These are phyloP conservation scores for Daktulosphaira vitifoliae DNA, from an alignment of 1,140 invertebrate species.

Conservation along the genomic window DNA sequence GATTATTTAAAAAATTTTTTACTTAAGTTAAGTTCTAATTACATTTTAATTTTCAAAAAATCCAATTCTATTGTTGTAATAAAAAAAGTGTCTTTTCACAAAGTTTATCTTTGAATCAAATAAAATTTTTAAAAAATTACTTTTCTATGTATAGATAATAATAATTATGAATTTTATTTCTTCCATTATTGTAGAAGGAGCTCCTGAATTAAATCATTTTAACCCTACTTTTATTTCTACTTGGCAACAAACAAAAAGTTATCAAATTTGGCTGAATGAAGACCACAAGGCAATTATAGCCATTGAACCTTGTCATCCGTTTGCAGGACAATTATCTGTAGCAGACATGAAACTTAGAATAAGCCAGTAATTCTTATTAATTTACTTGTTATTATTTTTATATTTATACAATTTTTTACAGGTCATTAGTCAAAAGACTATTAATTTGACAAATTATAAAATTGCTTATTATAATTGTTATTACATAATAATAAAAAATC, in stretches of 20 bases:
- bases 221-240: constrained; percentile 74
- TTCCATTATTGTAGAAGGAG: constrained; percentile 51
- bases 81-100: no score
- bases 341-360: constrained; percentile 88
- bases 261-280: constrained; percentile 65
- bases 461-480: not conserved
- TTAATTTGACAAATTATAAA: not conserved
- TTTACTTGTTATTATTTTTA: constrained; percentile 1
- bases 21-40: no score
- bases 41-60: no score
- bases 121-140: not conserved
- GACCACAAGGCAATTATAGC: constrained; percentile 58
- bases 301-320: constrained; percentile 73
- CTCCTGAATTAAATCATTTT: constrained; percentile 76
- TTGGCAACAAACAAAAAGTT: constrained; percentile 83
- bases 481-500: no score
- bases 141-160: not conserved
- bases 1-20: no score
- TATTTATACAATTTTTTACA: constrained; percentile 24
- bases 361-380: constrained; percentile 61
- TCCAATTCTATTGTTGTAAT: no score
- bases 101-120: no score
- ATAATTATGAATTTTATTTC: not conserved
- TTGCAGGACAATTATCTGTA: constrained; percentile 82
- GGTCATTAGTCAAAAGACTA: no score